Conservation (phyloP, 2,888 invertebrate genomes). For the Unio delphinus region DNA sequence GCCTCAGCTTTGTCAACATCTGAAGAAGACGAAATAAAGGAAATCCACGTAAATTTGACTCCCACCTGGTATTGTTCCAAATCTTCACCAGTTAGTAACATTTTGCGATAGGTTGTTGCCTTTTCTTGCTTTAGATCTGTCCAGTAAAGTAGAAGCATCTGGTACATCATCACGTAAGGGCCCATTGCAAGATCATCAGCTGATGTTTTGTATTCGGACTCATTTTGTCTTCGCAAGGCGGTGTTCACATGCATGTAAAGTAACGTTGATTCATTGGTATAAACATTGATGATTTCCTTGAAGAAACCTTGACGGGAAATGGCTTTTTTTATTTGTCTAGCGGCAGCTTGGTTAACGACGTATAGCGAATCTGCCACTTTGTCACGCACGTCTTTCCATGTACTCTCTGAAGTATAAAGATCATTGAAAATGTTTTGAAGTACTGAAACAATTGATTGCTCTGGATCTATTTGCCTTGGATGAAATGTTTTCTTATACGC, state of each 20-base stretch:
- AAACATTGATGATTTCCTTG: constrained; percentile 8
- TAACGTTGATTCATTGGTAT: constrained; percentile 16
- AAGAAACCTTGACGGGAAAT: constrained; percentile 8
- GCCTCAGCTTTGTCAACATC: constrained; percentile 7
- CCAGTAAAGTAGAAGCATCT: constrained; percentile 21
- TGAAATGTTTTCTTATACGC: constrained; percentile 37
- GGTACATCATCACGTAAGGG: constrained; percentile 21
- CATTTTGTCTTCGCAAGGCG: constrained; percentile 19
- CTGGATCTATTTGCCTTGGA: constrained; percentile 16
- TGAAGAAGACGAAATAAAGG: constrained; percentile 20
- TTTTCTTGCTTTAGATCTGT: constrained; percentile 7
- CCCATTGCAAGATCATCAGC: constrained; percentile 24
- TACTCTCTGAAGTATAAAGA: constrained; percentile 14
- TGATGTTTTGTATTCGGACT: constrained; percentile 15
- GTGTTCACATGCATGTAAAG: constrained; percentile 21
- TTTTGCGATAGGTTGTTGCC: constrained; percentile 15
- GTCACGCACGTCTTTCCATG: constrained; percentile 30
- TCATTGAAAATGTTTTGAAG: constrained; percentile 25
- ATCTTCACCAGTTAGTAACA: constrained; percentile 10
- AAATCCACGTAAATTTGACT: constrained; percentile 17
- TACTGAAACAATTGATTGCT: constrained; percentile 14
- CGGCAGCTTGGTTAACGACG: not conserved
- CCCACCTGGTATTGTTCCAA: constrained; percentile 13
- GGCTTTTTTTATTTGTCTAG: constrained; percentile 1
- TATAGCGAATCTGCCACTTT: constrained; percentile 14